phyloP scores from a whole-genome alignment of 2,113 vertebrate species.

The Guaruba guarouba region DNA sequence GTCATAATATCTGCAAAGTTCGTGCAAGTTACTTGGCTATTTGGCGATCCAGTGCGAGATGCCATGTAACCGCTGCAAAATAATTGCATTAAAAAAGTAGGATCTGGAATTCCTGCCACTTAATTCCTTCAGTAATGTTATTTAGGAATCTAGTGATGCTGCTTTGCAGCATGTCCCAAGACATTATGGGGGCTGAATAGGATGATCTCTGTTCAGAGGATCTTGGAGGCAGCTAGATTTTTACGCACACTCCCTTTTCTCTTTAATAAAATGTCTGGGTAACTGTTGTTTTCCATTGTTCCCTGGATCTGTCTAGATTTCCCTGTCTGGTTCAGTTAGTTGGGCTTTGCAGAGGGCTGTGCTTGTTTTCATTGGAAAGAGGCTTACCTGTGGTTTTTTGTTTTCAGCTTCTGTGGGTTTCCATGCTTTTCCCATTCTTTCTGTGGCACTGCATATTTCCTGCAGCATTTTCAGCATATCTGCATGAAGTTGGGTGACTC shows the following conservation, averaged over 20 bases:
- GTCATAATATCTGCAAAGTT: not conserved
- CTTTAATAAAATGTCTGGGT: not conserved
- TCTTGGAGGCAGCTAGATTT: not conserved
- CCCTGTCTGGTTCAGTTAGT: not conserved
- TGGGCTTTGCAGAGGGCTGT: not conserved
- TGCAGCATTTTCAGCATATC: constrained; percentile 1
- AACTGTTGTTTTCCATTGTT: not conserved
- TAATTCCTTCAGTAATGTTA: not conserved
- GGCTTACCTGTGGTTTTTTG: constrained; percentile 16
- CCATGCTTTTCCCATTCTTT: not conserved
- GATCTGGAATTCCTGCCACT: not conserved
- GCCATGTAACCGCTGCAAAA: not conserved
- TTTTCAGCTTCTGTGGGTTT: constrained; percentile 23
- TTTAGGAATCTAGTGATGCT: not conserved
- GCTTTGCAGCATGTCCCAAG: not conserved
- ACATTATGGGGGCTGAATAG: not conserved
- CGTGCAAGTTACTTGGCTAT: not conserved
- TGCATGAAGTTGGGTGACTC: not conserved
- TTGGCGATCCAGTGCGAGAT: not conserved
- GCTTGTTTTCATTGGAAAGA: constrained; percentile 29
- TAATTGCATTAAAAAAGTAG: not conserved
- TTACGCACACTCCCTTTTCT: rapidly evolving
- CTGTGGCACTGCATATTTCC: not conserved
- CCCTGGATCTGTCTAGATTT: not conserved
- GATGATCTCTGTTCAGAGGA: not conserved